Evolutionary conservation across 2,888 invertebrate genomes (phyloP), one percentile per base, ranked within the genome.

Genomic region (Rhingia rostrata): DNA sequence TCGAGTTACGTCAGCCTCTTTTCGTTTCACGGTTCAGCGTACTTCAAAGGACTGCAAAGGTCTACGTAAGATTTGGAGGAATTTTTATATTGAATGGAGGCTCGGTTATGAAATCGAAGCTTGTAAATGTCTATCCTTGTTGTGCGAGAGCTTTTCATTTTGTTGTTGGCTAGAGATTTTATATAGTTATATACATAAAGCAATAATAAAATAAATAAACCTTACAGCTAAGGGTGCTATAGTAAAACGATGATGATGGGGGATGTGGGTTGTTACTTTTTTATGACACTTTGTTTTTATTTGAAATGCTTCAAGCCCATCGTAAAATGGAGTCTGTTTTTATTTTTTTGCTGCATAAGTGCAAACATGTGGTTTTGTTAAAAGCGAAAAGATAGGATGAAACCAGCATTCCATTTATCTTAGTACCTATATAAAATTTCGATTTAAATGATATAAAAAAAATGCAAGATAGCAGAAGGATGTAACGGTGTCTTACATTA

Each of bases 1-100:
- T 37, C 43, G 39, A 69, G 69, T 80, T 80, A 80, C 83, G 83
- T 79, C 74, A 80, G 73, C 63, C 14, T 61, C 12, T 12, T 47
- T 49, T n/a, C 58, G 41, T 43, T 83, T 74, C 33, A 79, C 32
- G 63, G 84, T 80, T 80, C 64, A 74, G 63, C 49, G 80, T 69
- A 83, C 67, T 69, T 61, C 51, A 73, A 63, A 81, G 56, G 63
- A 58, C 53, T 66, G 39, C 22, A 30, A 5, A 1, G 30, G 22
- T 39, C 9, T 41, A 30, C 41, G 30, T 37, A 39, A 5, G 22
- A 14, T 5, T 30, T 4, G 12, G 51, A 39, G 14, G 53, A 47
- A 14, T 30, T 30, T 10, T 53, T 10, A 47, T 12, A 39, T 32
- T 63, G 63, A 78, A 78, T 78, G 63, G 47, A 69, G 69, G 69